Evolutionary conservation across 2,888 invertebrate genomes (phyloP), one percentile per base, ranked within the genome.

Genomic region (Podabrus alpinus): DNA sequence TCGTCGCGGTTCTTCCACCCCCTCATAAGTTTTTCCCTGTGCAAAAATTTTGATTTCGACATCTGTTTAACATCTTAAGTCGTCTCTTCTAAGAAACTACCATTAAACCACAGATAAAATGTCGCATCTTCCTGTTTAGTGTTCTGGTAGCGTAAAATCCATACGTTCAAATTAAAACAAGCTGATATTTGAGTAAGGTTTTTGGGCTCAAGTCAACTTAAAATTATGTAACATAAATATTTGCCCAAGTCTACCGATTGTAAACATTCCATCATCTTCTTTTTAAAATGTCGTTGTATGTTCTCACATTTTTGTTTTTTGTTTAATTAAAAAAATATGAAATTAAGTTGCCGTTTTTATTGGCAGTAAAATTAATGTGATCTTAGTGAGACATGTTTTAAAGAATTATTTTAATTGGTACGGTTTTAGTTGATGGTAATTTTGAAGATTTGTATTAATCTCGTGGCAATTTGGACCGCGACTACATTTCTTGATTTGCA

Each of bases 171-270:
- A 29, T 29, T 29, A 29, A 45, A 45, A 45, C 45, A 45, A 17
- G 25, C 29, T 60, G 13, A 62, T 68, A 61, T 73, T 45, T 59
- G 19, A 59, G 73, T 73, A 69, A 25, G 64, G 69, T 69, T 69
- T 59, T 66, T 45, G 69, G 62, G 70, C 17, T 45, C 66, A 59
- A 60, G 74, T 74, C 70, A 67, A 71, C 59, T 70, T 73, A 73
- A 71, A 76, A 76, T 76, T 70, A 76, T 71, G 73, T 76, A 80
- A 79, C 73, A 69, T 77, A 80, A 80, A 80, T 80, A 80, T 80
- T 80, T 80, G 75, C 75, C 78, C 73, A 68, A 75, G 78, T 73
- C 78, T 78, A 78, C 79, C 62, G 77, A 75, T 68, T 72, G 78
- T 79, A 80, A 80, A 79, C 78, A 79, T 71, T 77, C 73, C 67